Percentiles rank a stretch among this genome's conserved stretches.
These are phyloP conservation scores for Mesitornis unicolor DNA, from an alignment of 2,113 vertebrate species.

Conservation along the genomic window DNA sequence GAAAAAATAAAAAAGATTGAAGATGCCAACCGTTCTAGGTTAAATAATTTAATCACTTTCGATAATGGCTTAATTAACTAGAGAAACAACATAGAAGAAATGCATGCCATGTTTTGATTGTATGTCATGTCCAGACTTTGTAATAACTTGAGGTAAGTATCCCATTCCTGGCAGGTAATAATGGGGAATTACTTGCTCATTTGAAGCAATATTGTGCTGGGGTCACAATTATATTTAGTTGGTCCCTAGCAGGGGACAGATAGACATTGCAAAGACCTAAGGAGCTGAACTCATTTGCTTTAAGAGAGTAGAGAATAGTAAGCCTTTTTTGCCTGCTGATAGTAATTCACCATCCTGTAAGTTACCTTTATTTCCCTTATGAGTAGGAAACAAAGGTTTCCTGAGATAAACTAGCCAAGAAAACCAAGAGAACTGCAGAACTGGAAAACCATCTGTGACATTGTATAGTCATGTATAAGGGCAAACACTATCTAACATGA, in stretches of 20 bases:
- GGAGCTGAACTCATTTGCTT: not conserved
- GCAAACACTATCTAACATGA: not conserved
- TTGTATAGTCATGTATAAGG: not conserved
- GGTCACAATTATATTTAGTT: not conserved
- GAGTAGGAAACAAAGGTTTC: not conserved
- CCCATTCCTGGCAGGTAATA: not conserved
- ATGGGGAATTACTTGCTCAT: not conserved
- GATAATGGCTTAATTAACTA: not conserved
- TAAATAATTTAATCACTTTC: constrained; percentile 17
- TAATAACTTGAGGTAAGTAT: not conserved
- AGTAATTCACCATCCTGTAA: not conserved
- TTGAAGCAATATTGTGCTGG: not conserved
- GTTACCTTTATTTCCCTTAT: not conserved
- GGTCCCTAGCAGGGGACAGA: not conserved
- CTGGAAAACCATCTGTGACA: not conserved
- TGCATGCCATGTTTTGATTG: not conserved
- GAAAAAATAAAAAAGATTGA: not conserved
- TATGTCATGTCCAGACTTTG: not conserved
- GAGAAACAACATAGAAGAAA: not conserved
- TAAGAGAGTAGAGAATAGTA: not conserved
- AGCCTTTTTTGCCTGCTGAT: not conserved
- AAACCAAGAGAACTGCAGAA: not conserved
- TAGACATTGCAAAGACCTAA: not conserved
- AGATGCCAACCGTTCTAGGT: not conserved
- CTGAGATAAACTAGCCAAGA: not conserved